phyloP scores from a whole-genome alignment of 2,888 invertebrate genomes.

The Ophion ventricosus region DNA sequence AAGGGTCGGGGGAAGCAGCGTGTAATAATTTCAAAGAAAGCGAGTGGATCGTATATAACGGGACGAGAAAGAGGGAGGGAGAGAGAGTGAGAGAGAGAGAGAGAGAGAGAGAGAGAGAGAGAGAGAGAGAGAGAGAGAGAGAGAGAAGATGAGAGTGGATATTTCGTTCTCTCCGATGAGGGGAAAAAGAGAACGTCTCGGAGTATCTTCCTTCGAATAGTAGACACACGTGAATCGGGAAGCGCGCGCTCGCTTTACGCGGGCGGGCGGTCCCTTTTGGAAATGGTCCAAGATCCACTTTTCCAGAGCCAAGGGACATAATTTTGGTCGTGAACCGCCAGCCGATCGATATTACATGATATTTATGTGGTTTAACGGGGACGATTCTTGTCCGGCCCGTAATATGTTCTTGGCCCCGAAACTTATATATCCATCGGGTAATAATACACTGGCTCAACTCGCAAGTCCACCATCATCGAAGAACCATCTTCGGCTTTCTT shows the following conservation, averaged over 20 bases:
- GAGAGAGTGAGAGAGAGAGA: too few species aligned
- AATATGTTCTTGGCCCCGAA: constrained; percentile 34
- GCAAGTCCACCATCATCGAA: constrained; percentile 10
- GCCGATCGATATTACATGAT: constrained; percentile 41
- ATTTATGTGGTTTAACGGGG: constrained; percentile 44
- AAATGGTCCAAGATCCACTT: constrained; percentile 50
- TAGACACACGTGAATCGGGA: not conserved
- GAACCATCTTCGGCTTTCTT: constrained; percentile 53
- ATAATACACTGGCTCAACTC: constrained; percentile 50
- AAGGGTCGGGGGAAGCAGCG: not conserved
- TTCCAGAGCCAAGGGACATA: constrained; percentile 40
- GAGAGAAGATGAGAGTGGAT: not conserved
- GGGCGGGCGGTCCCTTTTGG: constrained; percentile 27
- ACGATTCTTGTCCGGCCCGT: constrained; percentile 13
- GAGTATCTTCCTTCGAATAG: constrained; percentile 19
- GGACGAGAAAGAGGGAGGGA: not conserved
- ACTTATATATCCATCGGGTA: constrained; percentile 46
- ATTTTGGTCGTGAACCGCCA: constrained; percentile 22
- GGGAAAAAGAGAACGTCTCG: constrained; percentile 25
- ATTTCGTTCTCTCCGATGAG: constrained; percentile 23
- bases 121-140: too few species aligned
- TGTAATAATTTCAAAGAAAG: constrained; percentile 41
- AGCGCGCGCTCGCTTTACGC: not conserved
- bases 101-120: too few species aligned
- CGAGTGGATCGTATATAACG: not conserved